These are phyloP conservation scores for Anhinga anhinga DNA, from an alignment of 2,113 vertebrate species.

Conservation along the genomic window DNA sequence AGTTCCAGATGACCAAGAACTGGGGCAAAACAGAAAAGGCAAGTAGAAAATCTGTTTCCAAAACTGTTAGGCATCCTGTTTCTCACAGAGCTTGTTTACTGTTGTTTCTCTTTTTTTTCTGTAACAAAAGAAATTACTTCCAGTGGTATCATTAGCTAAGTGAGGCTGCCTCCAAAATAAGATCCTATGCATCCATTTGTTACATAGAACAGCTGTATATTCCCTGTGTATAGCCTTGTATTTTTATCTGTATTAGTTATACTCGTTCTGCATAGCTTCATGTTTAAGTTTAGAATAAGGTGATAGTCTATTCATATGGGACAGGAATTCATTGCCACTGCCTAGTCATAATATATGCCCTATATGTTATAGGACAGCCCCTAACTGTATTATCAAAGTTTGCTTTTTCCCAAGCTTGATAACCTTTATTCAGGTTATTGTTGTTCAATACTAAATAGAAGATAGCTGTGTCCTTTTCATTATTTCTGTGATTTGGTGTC, in stretches of 20 bases:
- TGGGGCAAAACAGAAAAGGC: background rate
- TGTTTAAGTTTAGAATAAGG: background rate
- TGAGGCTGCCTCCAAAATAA: background rate
- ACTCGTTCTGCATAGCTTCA: background rate
- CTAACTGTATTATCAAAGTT: background rate
- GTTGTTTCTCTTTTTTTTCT: background rate
- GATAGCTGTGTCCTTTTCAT: background rate
- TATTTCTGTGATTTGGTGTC: background rate
- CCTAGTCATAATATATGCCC: background rate
- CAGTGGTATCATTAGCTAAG: background rate
- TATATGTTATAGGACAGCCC: background rate
- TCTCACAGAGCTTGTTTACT: background rate
- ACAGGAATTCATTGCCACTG: background rate
- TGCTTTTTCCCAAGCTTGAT: background rate
- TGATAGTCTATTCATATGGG: background rate
- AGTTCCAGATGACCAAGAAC: background rate
- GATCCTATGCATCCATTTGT: too few relatives aligned
- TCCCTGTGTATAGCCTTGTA: background rate
- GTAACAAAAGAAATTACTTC: background rate
- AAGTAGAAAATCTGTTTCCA: background rate
- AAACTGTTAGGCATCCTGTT: background rate
- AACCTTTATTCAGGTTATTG: background rate
- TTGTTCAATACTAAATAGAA: background rate
- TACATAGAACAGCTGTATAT: background rate
- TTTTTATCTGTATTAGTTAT: background rate